These are phyloP conservation scores for Pseudochaenichthys georgianus DNA, from an alignment of 2,797 vertebrate genomes.

Conservation along the genomic window DNA sequence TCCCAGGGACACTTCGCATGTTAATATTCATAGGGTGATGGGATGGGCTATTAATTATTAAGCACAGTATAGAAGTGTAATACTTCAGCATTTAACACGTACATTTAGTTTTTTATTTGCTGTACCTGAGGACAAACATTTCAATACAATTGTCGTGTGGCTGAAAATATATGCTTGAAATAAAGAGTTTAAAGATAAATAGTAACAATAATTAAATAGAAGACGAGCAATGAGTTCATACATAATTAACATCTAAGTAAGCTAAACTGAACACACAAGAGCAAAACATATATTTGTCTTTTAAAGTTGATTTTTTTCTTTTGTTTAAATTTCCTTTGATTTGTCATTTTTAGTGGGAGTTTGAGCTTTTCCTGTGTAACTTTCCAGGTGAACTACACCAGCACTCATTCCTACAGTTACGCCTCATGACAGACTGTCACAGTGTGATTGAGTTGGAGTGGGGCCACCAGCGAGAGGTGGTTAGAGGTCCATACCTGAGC, in stretches of 20 bases:
- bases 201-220: conserved; percentile 45
- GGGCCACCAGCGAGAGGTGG: conserved; percentile 68
- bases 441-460: conserved; percentile 70
- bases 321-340: conserved; percentile 3
- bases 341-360: conserved; percentile 30
- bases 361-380: conserved; percentile 59
- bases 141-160: conserved; percentile 48
- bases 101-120: conserved; percentile 78
- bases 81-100: conserved; percentile 78
- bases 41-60: conserved; percentile 86
- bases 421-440: conserved; percentile 79
- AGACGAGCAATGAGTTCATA: conserved; percentile 23
- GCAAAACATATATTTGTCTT: conserved; percentile 14
- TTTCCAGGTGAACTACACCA: conserved; percentile 71
- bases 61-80: conserved; percentile 79
- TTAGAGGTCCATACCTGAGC: conserved; percentile 66
- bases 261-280: conserved; percentile 14
- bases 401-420: conserved; percentile 64
- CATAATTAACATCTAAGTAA: conserved; percentile 49
- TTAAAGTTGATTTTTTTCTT: not conserved
- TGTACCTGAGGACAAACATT: conserved; percentile 65
- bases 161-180: conserved; percentile 37
- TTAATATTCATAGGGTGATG: conserved; percentile 87
- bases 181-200: conserved; percentile 40
- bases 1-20: conserved; percentile 85